Percentiles rank a stretch among this genome's conserved stretches.
phyloP scores from a whole-genome alignment of 2,113 vertebrate genomes.

The Thunnus thynnus region DNA sequence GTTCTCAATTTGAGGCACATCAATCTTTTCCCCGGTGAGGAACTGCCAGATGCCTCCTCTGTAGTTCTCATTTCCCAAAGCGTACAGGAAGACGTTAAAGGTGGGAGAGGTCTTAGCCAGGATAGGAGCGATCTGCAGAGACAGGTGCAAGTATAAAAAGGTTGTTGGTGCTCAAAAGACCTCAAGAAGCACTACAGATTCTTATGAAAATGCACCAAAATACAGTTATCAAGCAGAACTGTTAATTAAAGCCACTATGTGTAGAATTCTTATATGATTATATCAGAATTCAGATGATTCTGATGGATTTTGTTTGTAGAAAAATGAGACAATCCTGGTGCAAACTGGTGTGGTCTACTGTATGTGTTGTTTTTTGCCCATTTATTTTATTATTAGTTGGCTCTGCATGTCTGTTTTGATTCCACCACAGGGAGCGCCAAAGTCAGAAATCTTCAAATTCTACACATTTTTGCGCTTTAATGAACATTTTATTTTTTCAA shows the following conservation, averaged over 20 bases:
- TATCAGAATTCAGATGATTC: neutral
- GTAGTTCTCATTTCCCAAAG: slow-evolving; percentile 92
- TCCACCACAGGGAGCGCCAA: no score
- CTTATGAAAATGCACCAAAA: neutral
- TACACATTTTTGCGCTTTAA: no score
- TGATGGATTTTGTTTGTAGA: neutral
- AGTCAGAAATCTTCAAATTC: neutral
- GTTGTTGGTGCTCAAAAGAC: neutral
- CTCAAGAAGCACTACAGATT: neutral
- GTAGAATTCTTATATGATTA: neutral
- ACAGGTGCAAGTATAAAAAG: slow-evolving; percentile 28
- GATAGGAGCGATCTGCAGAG: slow-evolving; percentile 91
- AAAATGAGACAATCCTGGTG: neutral
- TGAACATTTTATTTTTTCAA: no score
- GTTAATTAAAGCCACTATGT: neutral
- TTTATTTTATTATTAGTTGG: no score
- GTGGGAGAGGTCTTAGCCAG: slow-evolving; percentile 93
- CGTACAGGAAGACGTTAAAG: slow-evolving; percentile 91
- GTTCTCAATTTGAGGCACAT: slow-evolving; percentile 88
- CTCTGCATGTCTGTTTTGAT: no score
- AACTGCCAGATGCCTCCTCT: slow-evolving; percentile 92
- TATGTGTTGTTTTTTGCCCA: no score
- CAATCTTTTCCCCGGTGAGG: slow-evolving; percentile 90
- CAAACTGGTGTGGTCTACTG: neutral
- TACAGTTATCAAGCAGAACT: neutral